A percentile compares a stretch with the other conserved stretches of the same genome.
These are phyloP conservation scores for Phoenicopterus ruber DNA, from an alignment of 2,113 vertebrate genomes.

Conservation along the genomic window DNA sequence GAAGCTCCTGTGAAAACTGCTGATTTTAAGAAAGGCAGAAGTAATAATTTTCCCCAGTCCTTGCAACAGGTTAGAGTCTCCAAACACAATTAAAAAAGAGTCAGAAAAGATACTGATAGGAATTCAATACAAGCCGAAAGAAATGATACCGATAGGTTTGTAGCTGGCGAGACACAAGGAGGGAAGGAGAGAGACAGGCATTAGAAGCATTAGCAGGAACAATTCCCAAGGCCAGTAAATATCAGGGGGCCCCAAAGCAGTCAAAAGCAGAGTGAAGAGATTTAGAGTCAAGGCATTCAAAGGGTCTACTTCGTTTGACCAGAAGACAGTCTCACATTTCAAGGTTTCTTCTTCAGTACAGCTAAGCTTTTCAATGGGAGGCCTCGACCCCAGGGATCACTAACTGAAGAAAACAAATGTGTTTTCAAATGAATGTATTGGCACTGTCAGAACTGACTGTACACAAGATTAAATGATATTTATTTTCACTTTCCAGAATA, in stretches of 20 bases:
- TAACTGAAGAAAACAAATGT: constrained; percentile 53
- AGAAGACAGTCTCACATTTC: constrained; percentile 62
- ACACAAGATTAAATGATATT: constrained; percentile 51
- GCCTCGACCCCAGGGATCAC: constrained; percentile 55
- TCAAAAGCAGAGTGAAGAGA: constrained; percentile 45
- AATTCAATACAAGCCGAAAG: not conserved
- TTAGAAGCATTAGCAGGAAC: constrained; percentile 18
- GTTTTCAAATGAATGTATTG: constrained; percentile 56
- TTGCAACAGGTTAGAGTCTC: not conserved
- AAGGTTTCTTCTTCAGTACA: constrained; percentile 61
- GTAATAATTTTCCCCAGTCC: not conserved
- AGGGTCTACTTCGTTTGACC: constrained; percentile 48
- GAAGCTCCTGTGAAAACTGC: not conserved
- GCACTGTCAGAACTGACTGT: constrained; percentile 51
- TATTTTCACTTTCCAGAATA: constrained; percentile 54
- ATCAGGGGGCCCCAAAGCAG: constrained; percentile 41
- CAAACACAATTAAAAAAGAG: not conserved
- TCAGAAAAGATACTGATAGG: not conserved
- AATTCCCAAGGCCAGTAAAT: constrained; percentile 45
- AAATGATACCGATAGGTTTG: not conserved
- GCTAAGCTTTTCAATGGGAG: constrained; percentile 58
- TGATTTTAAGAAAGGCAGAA: not conserved
- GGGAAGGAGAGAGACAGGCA: not conserved
- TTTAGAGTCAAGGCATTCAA: constrained; percentile 62
- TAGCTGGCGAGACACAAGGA: not conserved